phyloP scores from a whole-genome alignment of 2,113 vertebrate genomes.

The Platysternon megacephalum region DNA sequence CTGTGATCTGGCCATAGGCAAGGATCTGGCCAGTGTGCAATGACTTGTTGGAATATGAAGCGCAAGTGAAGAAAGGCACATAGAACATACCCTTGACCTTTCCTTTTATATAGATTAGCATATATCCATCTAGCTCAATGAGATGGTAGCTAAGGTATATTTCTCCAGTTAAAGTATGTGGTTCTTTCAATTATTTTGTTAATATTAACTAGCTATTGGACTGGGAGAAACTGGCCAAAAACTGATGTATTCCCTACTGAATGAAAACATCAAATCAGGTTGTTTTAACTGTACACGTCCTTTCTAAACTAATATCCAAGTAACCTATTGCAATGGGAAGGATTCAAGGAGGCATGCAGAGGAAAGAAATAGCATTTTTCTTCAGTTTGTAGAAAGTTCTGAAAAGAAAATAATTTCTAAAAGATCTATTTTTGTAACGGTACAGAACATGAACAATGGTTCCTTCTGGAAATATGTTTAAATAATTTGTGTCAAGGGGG shows the following conservation, averaged over 20 bases:
- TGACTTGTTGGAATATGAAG: rapidly evolving
- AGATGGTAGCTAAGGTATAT: background rate
- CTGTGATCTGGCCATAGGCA: background rate
- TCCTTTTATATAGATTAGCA: background rate
- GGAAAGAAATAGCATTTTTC: background rate
- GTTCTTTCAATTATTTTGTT: background rate
- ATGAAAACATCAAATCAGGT: slow-evolving; percentile 11
- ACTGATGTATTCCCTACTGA: background rate
- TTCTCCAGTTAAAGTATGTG: slow-evolving; percentile 13
- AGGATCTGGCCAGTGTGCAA: background rate
- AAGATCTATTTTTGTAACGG: background rate
- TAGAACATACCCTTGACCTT: background rate
- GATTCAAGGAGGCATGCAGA: background rate
- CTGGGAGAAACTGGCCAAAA: background rate
- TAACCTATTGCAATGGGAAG: background rate
- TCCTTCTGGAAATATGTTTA: background rate
- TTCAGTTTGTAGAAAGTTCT: slow-evolving; percentile 1
- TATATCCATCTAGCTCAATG: background rate
- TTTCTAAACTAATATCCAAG: background rate
- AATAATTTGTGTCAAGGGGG: background rate
- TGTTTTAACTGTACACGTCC: background rate
- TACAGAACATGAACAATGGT: background rate
- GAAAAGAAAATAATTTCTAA: background rate
- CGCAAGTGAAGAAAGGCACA: background rate
- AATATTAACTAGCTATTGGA: background rate